Evolutionary conservation across 2,797 vertebrate genomes (phyloP).

Genomic region (Rhinichthys osculus): DNA sequence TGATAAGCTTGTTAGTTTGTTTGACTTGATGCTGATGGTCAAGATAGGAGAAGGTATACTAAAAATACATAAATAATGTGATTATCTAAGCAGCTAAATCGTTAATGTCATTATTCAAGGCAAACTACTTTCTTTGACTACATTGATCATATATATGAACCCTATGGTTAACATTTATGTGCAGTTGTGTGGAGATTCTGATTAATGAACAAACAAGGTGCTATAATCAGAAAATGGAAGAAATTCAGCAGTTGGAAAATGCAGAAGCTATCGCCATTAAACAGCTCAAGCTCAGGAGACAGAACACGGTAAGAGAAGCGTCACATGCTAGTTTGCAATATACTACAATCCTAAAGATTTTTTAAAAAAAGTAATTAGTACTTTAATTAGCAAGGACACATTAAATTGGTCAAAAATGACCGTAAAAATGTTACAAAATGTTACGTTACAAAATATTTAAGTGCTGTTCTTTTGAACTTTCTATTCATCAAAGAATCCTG

Average conservation of each 20-base stretch:
- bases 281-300: conserved; percentile 85
- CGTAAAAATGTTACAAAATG: neutral
- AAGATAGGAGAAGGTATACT: neutral
- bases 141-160: neutral
- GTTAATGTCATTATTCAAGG: neutral
- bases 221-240: conserved; percentile 94
- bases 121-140: neutral
- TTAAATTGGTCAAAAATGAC: neutral
- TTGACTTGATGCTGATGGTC: neutral
- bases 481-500: neutral
- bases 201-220: conserved; percentile 91
- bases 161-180: conserved; percentile 18
- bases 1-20: neutral
- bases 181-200: conserved; percentile 93
- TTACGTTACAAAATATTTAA: neutral
- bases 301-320: conserved; percentile 80
- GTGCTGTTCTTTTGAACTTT: neutral
- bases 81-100: neutral
- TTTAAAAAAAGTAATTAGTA: neutral
- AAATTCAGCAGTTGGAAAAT: conserved; percentile 90
- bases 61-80: neutral
- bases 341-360: neutral
- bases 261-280: conserved; percentile 88
- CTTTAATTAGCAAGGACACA: no score
- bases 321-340: neutral